Evolutionary conservation across 2,113 vertebrate genomes (phyloP), one percentile per base, ranked within the genome.

Genomic region (Cairina moschata): DNA sequence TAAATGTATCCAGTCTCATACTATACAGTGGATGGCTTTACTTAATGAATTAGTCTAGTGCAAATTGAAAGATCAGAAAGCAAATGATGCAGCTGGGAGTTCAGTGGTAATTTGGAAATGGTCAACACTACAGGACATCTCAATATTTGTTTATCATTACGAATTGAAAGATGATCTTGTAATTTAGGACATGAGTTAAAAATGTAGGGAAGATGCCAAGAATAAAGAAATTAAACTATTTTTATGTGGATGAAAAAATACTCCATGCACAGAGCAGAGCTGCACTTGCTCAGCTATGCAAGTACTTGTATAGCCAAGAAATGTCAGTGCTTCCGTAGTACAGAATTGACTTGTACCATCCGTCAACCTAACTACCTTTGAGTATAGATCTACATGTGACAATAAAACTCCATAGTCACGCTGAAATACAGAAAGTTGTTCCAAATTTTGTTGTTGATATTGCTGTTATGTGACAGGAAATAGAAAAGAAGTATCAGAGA

Each of bases 231-330:
- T 52, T 13, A 80, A 54, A n/a, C 8, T 5, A 11, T 67, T 71
- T 59, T 11, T 9, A 5, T 3, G 8, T 38, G 8, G 40, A 14
- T 4, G 16, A 31, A 15, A 3, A 81, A 90, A 29, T 59, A 40
- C 2, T 32, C 15, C 38, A 32, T 25, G 4, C 8, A 26, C 12
- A 66, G n/a, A 69, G 14, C 46, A 46, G 80, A 80, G 1, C 4
- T 76, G 20, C 11, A 42, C 2, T 52, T 81, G 0, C 56, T 69
- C 40, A 48, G 4, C 13, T 62, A 11, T 44, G 8, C 6, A 65
- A 44, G 8, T 34, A 13, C 13, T 7, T 0, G 0, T 55, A 6
- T 23, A 56, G 3, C 4, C 11, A 81, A 81, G 3, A 1, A 56
- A 28, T 17, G 69, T 5, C 28, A 50, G 13, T 34, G 38, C 23